phyloP scores from a whole-genome alignment of 92 coral and sea anemone species.

The Anthopleura xanthogrammica region DNA sequence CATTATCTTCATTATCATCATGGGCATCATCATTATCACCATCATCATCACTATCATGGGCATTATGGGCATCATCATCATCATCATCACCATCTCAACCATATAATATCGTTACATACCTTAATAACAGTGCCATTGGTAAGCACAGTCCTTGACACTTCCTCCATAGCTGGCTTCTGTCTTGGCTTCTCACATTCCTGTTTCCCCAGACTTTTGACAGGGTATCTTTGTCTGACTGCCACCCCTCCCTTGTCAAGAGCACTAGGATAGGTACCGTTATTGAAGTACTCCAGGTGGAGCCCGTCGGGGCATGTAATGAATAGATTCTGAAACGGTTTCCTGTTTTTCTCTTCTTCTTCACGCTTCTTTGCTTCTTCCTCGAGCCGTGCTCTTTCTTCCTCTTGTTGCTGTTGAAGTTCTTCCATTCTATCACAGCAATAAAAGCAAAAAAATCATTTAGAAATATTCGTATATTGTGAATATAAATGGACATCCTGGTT shows the following conservation, averaged over 20 bases:
- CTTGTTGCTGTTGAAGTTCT: constrained; percentile 83
- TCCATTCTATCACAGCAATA: constrained; percentile 45
- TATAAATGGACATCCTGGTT: too few relatives aligned
- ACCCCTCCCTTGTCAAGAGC: constrained; percentile 79
- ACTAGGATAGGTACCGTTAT: constrained; percentile 68
- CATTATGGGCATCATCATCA: background rate
- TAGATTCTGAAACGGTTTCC: constrained; percentile 79
- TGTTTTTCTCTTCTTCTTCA: constrained; percentile 61
- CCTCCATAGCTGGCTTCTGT: constrained; percentile 77
- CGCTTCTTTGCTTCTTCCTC: constrained; percentile 61
- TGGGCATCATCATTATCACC: too few relatives aligned
- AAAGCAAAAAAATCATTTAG: background rate
- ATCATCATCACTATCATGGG: background rate
- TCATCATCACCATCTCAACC: background rate
- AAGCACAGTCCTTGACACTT: constrained; percentile 74
- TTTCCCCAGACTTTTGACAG: constrained; percentile 69
- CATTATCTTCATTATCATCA: background rate
- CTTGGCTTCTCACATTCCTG: constrained; percentile 59
- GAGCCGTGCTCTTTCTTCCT: constrained; percentile 67
- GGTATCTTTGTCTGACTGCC: constrained; percentile 82
- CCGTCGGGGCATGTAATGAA: constrained; percentile 94
- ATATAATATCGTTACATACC: constrained; percentile 31
- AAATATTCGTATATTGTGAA: too few relatives aligned
- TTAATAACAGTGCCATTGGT: constrained; percentile 94
- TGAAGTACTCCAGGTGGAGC: constrained; percentile 79